Evolutionary conservation across 2,113 vertebrate genomes (phyloP).

Genomic region (Helogale parvula): DNA sequence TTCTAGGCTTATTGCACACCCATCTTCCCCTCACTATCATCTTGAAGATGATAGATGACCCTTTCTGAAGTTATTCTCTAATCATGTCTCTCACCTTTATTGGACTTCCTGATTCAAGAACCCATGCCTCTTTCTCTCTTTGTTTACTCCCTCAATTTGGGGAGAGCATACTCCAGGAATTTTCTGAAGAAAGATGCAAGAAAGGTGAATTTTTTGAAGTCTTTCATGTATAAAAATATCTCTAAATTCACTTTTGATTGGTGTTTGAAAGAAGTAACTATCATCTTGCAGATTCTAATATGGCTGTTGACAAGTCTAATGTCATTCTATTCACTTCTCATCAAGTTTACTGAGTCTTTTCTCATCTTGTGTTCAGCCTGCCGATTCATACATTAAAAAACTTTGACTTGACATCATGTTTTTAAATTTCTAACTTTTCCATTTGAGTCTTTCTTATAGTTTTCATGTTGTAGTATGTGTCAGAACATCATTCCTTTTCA

Average conservation of each 20-base stretch:
- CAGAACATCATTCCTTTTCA: not conserved
- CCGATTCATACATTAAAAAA: not conserved
- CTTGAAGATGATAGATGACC: not conserved
- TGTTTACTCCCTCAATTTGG: not conserved
- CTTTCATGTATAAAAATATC: too few relatives aligned
- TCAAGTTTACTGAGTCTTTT: not conserved
- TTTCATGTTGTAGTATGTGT: not conserved
- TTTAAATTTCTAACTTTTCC: not conserved
- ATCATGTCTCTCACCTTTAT: not conserved
- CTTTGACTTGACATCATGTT: not conserved
- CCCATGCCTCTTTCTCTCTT: not conserved
- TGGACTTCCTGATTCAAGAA: not conserved
- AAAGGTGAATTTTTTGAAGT: not conserved
- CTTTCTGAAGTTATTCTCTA: too few relatives aligned
- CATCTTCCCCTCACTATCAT: not conserved
- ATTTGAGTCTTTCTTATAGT: not conserved
- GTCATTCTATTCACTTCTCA: not conserved
- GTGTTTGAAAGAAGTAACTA: not conserved
- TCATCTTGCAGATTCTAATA: not conserved
- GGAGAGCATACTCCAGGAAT: not conserved
- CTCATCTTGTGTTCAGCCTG: not conserved
- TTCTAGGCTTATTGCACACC: not conserved
- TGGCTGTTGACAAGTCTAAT: not conserved
- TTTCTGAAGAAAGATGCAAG: not conserved
- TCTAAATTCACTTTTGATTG: not conserved